Conservation (phyloP, 2,797 vertebrate species). For the Loriculus beryllinus region DNA sequence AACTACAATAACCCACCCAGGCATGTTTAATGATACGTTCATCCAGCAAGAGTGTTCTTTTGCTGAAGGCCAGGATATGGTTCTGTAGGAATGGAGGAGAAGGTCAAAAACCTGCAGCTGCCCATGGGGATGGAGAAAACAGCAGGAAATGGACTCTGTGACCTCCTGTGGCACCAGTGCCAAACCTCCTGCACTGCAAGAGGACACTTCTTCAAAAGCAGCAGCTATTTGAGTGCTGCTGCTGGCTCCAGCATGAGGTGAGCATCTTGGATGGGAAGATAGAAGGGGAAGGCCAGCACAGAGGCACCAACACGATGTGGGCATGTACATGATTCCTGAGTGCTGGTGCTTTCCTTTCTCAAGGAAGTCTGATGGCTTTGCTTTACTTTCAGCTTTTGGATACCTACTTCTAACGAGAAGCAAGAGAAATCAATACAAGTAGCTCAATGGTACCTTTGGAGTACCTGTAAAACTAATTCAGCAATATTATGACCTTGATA, state of each 20-base stretch:
- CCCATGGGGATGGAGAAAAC: not conserved
- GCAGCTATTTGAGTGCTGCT: fast-evolving
- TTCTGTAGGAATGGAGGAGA: not conserved
- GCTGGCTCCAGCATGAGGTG: not conserved
- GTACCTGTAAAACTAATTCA: not conserved
- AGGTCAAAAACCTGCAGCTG: not conserved
- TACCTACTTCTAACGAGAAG: not conserved
- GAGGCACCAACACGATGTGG: not conserved
- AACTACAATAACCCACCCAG: not conserved
- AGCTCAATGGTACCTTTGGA: not conserved
- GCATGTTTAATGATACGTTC: not conserved
- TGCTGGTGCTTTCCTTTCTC: not conserved
- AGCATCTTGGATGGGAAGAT: not conserved
- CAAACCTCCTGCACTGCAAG: fast-evolving
- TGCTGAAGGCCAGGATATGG: not conserved
- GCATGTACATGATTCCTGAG: fast-evolving
- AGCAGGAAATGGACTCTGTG: not conserved
- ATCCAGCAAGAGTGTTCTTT: not conserved
- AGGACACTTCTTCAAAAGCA: not conserved
- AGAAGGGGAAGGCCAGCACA: not conserved
- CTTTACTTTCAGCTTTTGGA: not conserved
- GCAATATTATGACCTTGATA: not conserved
- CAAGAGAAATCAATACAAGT: not conserved
- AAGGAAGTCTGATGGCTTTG: not conserved
- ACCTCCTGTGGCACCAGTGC: not conserved